Conservation (phyloP, 1,140 invertebrate genomes). For the Cotesia typhae region DNA sequence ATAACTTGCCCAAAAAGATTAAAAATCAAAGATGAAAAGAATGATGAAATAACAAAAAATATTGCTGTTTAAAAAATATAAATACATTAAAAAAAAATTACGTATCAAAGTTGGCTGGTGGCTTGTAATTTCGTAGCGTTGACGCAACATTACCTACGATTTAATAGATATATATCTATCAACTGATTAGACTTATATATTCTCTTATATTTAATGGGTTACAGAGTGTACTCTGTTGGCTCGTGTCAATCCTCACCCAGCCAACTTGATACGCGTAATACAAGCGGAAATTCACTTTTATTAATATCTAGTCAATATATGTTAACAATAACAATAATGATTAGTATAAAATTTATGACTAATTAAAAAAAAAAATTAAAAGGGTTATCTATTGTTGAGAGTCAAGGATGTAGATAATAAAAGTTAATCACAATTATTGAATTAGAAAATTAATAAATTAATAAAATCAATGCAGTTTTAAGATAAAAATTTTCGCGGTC, state of each 20-base stretch:
- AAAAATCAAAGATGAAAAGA: background rate
- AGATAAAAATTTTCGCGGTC: too few relatives aligned
- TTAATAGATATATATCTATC: background rate
- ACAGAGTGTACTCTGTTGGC: conserved; percentile 1
- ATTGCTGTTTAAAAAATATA: background rate
- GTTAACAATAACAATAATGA: background rate
- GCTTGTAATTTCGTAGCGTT: conserved; percentile 19
- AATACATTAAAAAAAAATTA: background rate
- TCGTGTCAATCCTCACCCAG: background rate
- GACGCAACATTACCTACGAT: conserved; percentile 13
- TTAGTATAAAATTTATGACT: too few relatives aligned
- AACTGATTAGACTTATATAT: too few relatives aligned
- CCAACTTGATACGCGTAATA: background rate
- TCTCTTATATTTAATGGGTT: too few relatives aligned
- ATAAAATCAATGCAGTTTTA: too few relatives aligned
- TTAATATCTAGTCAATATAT: background rate
- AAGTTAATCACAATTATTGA: too few relatives aligned
- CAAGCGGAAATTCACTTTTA: conserved; percentile 13
- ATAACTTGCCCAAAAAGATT: too few relatives aligned
- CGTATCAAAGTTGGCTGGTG: conserved; percentile 23
- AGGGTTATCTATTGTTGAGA: too few relatives aligned
- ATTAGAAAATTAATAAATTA: too few relatives aligned
- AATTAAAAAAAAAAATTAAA: too few relatives aligned
- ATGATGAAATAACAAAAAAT: background rate
- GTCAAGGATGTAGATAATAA: too few relatives aligned